A percentile compares a stretch with the other conserved stretches of the same genome.
phyloP scores from a whole-genome alignment of 2,888 invertebrate species.

The Timema cristinae region DNA sequence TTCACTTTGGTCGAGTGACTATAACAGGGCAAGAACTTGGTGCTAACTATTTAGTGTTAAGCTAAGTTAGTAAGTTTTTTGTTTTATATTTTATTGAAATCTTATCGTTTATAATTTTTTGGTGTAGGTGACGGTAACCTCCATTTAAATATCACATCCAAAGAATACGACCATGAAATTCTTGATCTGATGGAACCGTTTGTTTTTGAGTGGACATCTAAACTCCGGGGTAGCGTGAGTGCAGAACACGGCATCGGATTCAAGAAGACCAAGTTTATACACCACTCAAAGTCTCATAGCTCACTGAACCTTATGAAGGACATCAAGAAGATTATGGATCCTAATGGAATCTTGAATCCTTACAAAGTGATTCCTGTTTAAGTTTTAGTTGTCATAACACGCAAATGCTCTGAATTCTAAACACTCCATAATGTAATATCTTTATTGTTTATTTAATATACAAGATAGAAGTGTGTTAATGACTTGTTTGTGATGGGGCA shows the following conservation, averaged over 20 bases:
- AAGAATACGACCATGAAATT: constrained; percentile 46
- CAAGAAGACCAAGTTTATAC: constrained; percentile 73
- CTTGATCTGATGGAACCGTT: constrained; percentile 70
- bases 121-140: constrained; percentile 83
- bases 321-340: constrained; percentile 85
- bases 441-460: too few species aligned
- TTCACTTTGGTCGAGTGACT: too few species aligned
- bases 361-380: constrained; percentile 67
- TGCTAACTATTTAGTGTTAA: too few species aligned
- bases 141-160: constrained; percentile 80
- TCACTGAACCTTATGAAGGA: constrained; percentile 74
- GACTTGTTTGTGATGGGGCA: too few species aligned
- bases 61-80: too few species aligned
- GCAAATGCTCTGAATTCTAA: too few species aligned
- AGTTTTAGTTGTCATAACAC: too few species aligned
- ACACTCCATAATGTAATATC: too few species aligned
- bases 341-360: constrained; percentile 90
- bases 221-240: constrained; percentile 81
- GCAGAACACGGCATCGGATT: constrained; percentile 97
- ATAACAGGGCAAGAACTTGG: too few species aligned
- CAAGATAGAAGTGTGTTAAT: too few species aligned
- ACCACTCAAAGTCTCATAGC: constrained; percentile 68
- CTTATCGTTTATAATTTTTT: too few species aligned
- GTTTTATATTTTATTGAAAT: too few species aligned
- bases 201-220: constrained; percentile 78